Percentiles rank a stretch among this genome's conserved stretches.
phyloP scores from a whole-genome alignment of 2,113 vertebrate genomes.

The Bothrops jararaca region DNA sequence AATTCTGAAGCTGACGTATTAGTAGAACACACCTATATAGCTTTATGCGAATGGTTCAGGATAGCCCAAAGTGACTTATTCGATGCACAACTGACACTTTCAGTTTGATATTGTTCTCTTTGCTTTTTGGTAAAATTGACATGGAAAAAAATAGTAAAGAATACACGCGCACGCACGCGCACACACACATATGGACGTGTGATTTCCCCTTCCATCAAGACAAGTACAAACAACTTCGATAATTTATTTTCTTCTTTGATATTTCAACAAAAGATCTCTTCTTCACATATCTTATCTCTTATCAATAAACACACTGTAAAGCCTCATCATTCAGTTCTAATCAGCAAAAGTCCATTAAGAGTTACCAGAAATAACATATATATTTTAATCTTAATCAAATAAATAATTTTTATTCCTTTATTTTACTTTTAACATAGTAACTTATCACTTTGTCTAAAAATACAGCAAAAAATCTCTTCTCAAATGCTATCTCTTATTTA shows the following conservation, averaged over 20 bases:
- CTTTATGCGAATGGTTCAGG: neutral
- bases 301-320: neutral
- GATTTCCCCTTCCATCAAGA: neutral
- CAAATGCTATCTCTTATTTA: neutral
- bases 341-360: neutral
- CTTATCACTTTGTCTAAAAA: neutral
- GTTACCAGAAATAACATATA: neutral
- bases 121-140: neutral
- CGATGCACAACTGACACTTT: neutral
- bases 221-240: neutral
- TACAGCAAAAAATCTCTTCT: neutral
- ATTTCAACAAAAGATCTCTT: neutral
- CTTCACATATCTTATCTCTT: neutral
- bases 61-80: neutral
- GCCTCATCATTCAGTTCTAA: neutral
- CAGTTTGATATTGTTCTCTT: neutral
- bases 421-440: neutral
- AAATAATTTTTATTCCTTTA: neutral
- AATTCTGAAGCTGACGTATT: neutral
- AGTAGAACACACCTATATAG: neutral
- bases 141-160: neutral
- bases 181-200: neutral
- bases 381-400: neutral
- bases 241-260: neutral
- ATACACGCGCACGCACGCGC: rapidly evolving